Base-by-base conservation (phyloP, 2,888 invertebrate species). In the Thalpophila matura region DNA sequence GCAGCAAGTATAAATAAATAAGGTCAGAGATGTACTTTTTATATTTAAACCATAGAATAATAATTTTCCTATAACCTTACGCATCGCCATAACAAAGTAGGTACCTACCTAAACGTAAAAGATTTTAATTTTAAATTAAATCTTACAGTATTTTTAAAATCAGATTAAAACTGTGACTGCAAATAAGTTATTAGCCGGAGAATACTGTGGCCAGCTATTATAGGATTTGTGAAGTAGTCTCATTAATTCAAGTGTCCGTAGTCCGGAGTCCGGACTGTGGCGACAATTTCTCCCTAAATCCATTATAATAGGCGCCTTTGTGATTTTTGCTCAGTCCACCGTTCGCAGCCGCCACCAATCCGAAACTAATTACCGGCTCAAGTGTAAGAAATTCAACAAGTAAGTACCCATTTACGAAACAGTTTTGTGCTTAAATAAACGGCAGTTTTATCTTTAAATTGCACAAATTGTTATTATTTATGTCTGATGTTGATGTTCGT, bases 331-430 rank as follows among this genome's bases (percentile, higher is more conserved):
- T 76, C 80, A 62, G 74, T 81, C 79, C 67, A 37, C 53, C 58
- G 38, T 37, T 72, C 73, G 71, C 74, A 67, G 67, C 77, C 75
- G 73, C 77, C 67, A 77, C 79, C 84, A 85, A 87, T 87, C 81
- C 81, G 78, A 90, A 89, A 88, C 84, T 87, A 89, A 91, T 91
- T 91, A 89, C 81, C 74, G 80, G 78, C 83, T 86, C 79, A 79
- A 87, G 81, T 83, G 80, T 77, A 82, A 82, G 75, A 77, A 78
- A 76, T 77, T 74, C 79, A 80, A 82, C 80, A 82, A 84, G 76
- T 80, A 81, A 81, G 73, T 77, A 75, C 63, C 70, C 65, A 64
- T 83, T 83, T 60, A 64, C 54, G 49, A 65, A 74, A 60, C 66
- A 46, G 50, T 59, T 74, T 64, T 40, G 27, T 46, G 31, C 40